Evolutionary conservation across 2,888 invertebrate species (phyloP).

Genomic region (Mythimna lalbum): DNA sequence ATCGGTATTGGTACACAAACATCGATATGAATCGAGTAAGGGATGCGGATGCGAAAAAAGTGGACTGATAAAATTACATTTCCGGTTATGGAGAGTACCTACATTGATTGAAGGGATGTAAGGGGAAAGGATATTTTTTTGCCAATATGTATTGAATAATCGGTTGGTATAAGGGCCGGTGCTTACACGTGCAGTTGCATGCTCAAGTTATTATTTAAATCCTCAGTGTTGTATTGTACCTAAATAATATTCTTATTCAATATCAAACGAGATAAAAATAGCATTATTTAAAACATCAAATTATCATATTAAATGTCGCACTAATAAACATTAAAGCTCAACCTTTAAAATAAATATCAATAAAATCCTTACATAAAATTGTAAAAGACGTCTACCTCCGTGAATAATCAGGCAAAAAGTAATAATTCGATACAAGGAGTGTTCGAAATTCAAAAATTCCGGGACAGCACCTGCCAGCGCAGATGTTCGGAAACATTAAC

Average conservation of each 20-base stretch:
- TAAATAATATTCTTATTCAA: neutral
- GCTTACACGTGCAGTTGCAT: slow-evolving; percentile 6
- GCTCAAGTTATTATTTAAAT: neutral
- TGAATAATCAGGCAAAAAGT: slow-evolving; percentile 32
- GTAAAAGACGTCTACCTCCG: slow-evolving; percentile 25
- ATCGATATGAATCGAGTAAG: slow-evolving; percentile 55
- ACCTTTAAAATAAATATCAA: slow-evolving; percentile 17
- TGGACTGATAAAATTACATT: slow-evolving; percentile 72
- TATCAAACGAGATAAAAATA: neutral
- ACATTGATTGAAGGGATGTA: slow-evolving; percentile 56
- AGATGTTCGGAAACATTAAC: slow-evolving; percentile 82
- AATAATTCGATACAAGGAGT: slow-evolving; percentile 42
- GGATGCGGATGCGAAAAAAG: slow-evolving; percentile 74
- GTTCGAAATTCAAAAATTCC: slow-evolving; percentile 78
- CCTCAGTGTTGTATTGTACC: neutral
- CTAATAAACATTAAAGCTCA: slow-evolving; percentile 28
- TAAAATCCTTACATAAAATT: slow-evolving; percentile 26
- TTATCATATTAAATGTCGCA: slow-evolving; percentile 12
- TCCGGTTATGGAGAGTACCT: slow-evolving; percentile 64
- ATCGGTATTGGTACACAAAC: slow-evolving; percentile 31
- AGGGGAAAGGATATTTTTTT: slow-evolving; percentile 29
- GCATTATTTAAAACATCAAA: neutral
- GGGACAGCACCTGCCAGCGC: slow-evolving; percentile 82
- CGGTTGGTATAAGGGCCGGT: neutral
- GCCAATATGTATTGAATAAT: slow-evolving; percentile 6